Evolutionary conservation across 2,888 invertebrate species (phyloP).

Genomic region (Carcina quercana): DNA sequence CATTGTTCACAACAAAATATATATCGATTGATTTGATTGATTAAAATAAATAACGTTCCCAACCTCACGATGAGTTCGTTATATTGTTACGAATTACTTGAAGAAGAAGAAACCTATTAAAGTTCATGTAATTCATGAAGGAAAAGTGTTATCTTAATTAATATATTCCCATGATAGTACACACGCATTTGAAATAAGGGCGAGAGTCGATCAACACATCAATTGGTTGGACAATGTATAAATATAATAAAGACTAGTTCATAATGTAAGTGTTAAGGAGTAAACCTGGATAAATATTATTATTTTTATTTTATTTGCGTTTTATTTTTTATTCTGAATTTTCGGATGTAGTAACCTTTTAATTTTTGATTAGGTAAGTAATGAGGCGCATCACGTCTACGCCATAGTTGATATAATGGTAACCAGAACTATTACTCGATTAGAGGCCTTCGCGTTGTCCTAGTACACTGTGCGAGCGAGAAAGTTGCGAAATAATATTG

Average conservation of each 20-base stretch:
- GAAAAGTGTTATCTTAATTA: neutral
- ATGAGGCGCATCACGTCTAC: too few relatives aligned
- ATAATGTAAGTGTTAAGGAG: constrained; percentile 68
- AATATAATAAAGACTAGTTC: constrained; percentile 69
- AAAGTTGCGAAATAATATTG: too few relatives aligned
- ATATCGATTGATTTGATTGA: too few relatives aligned
- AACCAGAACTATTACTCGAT: too few relatives aligned
- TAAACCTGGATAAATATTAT: constrained; percentile 71
- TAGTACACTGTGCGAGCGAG: too few relatives aligned
- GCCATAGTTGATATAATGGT: too few relatives aligned
- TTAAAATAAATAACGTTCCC: too few relatives aligned
- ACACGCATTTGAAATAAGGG: constrained; percentile 44
- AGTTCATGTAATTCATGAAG: neutral
- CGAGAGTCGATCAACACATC: constrained; percentile 52
- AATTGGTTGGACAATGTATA: constrained; percentile 68
- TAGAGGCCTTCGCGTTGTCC: too few relatives aligned
- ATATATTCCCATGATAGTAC: constrained; percentile 10
- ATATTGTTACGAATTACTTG: too few relatives aligned
- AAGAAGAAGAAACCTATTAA: too few relatives aligned
- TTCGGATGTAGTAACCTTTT: constrained; percentile 10
- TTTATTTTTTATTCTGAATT: constrained; percentile 49
- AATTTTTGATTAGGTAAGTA: constrained; percentile 9
- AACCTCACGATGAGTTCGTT: too few relatives aligned
- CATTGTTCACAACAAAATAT: too few relatives aligned
- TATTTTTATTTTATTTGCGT: constrained; percentile 58